These are phyloP conservation scores for Choristoneura rosaceana DNA, from an alignment of 2,888 invertebrate genomes.

Conservation along the genomic window DNA sequence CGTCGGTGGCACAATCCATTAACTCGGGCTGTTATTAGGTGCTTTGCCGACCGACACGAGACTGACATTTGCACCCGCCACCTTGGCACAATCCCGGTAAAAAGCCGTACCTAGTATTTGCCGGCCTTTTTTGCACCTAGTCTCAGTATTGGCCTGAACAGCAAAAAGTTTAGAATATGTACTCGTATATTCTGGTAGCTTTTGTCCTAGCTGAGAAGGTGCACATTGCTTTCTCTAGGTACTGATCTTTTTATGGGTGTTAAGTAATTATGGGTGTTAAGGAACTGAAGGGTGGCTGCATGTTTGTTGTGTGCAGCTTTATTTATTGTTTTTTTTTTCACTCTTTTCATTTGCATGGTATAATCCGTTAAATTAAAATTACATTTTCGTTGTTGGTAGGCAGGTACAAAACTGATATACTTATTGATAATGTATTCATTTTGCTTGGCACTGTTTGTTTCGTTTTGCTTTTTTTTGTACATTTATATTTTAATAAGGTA, in stretches of 20 bases:
- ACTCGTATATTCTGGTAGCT: not conserved
- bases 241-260: not conserved
- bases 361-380: too few relatives aligned
- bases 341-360: too few relatives aligned
- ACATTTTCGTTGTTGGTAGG: too few relatives aligned
- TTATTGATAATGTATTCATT: too few relatives aligned
- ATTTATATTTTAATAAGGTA: too few relatives aligned
- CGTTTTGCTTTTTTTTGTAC: too few relatives aligned
- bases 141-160: conserved; percentile 11
- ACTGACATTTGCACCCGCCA: conserved; percentile 62
- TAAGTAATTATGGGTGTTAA: too few relatives aligned
- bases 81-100: conserved; percentile 56
- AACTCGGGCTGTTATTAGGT: conserved; percentile 61
- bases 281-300: too few relatives aligned
- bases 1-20: conserved; percentile 67
- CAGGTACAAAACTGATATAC: too few relatives aligned
- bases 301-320: too few relatives aligned
- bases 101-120: conserved; percentile 45
- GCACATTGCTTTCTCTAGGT: not conserved
- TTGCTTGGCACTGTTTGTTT: too few relatives aligned
- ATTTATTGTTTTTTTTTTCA: too few relatives aligned
- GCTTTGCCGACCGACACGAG: conserved; percentile 57
- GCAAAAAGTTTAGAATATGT: conserved; percentile 25
- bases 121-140: conserved; percentile 10
- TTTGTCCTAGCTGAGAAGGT: not conserved